Conservation (phyloP, 2,797 vertebrate genomes). For the Crocidura indochinensis region DNA sequence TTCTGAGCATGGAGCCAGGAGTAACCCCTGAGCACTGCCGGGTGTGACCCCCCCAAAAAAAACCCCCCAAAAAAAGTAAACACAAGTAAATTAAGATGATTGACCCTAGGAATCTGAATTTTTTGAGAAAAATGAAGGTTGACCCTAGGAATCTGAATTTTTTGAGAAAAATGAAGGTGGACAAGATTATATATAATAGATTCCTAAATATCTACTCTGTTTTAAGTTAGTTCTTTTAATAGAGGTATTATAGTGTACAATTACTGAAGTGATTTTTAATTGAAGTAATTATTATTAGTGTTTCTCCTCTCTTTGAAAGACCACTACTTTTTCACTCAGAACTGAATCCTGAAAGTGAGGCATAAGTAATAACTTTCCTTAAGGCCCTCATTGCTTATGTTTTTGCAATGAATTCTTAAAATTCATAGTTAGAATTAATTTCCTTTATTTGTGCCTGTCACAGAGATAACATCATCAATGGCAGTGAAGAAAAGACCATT, state of each 20-base stretch:
- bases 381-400: not conserved
- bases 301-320: no score
- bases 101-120: not conserved
- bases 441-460: not conserved
- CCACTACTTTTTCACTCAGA: no score
- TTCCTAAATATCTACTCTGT: no score
- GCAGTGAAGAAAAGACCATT: conserved; percentile 17
- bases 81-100: conserved; percentile 5
- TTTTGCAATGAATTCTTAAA: conserved; percentile 45
- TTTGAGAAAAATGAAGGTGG: conserved; percentile 27
- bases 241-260: no score
- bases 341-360: no score
- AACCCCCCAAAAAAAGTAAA: not conserved
- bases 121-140: conserved; percentile 29
- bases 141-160: not conserved
- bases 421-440: conserved; percentile 1
- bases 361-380: no score
- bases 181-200: not conserved
- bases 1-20: no score
- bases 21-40: no score
- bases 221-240: no score
- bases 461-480: conserved; percentile 3
- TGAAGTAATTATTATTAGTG: no score
- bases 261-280: no score
- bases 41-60: no score